Conservation (phyloP, 2,797 vertebrate species). For the Petrocephalus sullivani region DNA sequence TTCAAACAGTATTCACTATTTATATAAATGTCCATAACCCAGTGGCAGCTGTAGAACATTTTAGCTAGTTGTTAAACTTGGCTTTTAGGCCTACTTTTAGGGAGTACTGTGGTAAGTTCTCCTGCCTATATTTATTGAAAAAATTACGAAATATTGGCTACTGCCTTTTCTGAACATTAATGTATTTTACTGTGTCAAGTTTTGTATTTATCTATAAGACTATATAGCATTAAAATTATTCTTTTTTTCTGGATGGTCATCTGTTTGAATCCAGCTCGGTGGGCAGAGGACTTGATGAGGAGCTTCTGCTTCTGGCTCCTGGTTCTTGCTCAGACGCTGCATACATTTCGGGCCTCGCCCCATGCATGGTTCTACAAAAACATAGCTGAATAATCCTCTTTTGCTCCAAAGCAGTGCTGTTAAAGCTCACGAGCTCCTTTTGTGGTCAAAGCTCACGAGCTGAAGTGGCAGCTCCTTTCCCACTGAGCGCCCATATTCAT, state of each 20-base stretch:
- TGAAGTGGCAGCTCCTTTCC: neutral
- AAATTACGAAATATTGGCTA: neutral
- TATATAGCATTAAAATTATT: neutral
- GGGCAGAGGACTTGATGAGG: neutral
- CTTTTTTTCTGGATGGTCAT: neutral
- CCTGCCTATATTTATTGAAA: neutral
- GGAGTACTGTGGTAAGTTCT: neutral
- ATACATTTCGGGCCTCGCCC: neutral
- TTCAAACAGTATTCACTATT: neutral
- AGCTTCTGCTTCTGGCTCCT: neutral
- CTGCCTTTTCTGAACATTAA: neutral
- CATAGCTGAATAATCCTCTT: neutral
- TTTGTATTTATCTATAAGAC: neutral
- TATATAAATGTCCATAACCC: neutral
- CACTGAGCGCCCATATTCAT: neutral
- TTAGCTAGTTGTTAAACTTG: neutral
- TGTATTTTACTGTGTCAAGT: neutral
- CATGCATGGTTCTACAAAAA: neutral
- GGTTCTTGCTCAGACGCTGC: neutral
- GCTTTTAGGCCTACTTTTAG: neutral
- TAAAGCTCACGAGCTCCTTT: neutral
- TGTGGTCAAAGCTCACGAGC: neutral
- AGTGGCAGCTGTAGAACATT: neutral
- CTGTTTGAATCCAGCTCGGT: neutral
- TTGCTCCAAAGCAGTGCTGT: neutral